Evolutionary conservation across 2,888 invertebrate genomes (phyloP).

Genomic region (Hybos culiciformis): DNA sequence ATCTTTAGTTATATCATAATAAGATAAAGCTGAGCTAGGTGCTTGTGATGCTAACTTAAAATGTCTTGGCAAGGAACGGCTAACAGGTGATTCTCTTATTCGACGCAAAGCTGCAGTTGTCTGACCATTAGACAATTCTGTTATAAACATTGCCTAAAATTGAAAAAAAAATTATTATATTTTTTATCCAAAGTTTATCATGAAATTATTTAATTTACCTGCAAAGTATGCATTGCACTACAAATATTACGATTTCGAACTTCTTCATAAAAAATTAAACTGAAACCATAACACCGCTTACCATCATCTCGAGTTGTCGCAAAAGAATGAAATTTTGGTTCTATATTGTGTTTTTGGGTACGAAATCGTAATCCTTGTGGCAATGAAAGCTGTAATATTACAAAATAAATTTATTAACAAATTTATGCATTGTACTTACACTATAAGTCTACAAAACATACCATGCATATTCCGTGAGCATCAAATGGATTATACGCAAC

Average conservation of each 20-base stretch:
- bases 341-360: conserved; percentile 79
- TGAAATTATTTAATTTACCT: conserved; percentile 40
- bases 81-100: conserved; percentile 53
- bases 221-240: conserved; percentile 89
- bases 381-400: conserved; percentile 62
- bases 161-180: conserved; percentile 27
- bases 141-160: conserved; percentile 75
- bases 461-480: conserved; percentile 92
- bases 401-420: conserved; percentile 9
- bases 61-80: conserved; percentile 76
- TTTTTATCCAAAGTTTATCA: neutral
- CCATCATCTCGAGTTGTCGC: conserved; percentile 96
- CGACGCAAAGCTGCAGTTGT: conserved; percentile 47
- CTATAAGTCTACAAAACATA: conserved; percentile 36
- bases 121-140: conserved; percentile 74
- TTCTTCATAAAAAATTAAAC: conserved; percentile 92
- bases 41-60: conserved; percentile 71
- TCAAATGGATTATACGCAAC: conserved; percentile 83
- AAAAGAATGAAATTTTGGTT: conserved; percentile 90
- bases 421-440: neutral
- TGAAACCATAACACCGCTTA: conserved; percentile 84
- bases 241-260: conserved; percentile 85
- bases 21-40: conserved; percentile 63
- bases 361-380: conserved; percentile 90
- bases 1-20: conserved; percentile 89